These are phyloP conservation scores for Sander vitreus DNA, from an alignment of 2,113 vertebrate genomes.

Conservation along the genomic window DNA sequence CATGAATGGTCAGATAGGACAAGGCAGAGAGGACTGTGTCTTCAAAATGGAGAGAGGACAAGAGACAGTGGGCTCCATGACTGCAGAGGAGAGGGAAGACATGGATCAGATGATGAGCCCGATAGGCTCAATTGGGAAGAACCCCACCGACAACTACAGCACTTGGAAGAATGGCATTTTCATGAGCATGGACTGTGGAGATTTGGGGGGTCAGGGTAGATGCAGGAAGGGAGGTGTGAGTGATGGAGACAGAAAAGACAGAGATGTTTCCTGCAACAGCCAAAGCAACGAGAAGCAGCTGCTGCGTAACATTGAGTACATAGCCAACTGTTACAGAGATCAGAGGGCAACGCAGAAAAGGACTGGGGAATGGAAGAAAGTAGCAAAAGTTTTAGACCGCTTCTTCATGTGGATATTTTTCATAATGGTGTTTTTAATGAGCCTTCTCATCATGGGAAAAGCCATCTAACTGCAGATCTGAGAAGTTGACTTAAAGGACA, in stretches of 20 bases:
- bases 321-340: conserved; percentile 87
- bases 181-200: conserved; percentile 69
- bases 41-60: conserved; percentile 35
- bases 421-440: conserved; percentile 93
- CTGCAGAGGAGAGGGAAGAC: conserved; percentile 63
- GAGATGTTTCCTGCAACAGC: conserved; percentile 16
- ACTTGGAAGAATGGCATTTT: conserved; percentile 54
- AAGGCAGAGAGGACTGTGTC: conserved; percentile 51
- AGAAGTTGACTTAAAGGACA: too few species aligned
- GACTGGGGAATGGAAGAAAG: conserved; percentile 89
- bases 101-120: conserved; percentile 68
- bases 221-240: conserved; percentile 73
- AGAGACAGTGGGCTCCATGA: not conserved
- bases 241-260: conserved; percentile 52
- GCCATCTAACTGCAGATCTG: conserved; percentile 79
- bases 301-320: conserved; percentile 86
- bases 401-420: conserved; percentile 95
- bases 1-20: conserved; percentile 69
- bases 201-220: conserved; percentile 31
- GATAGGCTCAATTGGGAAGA: conserved; percentile 16
- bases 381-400: conserved; percentile 91
- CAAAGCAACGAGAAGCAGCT: conserved; percentile 81
- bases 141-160: conserved; percentile 60
- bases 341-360: conserved; percentile 87
- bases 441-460: conserved; percentile 88